Evolutionary conservation across 2,113 vertebrate species (phyloP), one percentile per base, ranked within the genome.

Genomic region (Micromys minutus): DNA sequence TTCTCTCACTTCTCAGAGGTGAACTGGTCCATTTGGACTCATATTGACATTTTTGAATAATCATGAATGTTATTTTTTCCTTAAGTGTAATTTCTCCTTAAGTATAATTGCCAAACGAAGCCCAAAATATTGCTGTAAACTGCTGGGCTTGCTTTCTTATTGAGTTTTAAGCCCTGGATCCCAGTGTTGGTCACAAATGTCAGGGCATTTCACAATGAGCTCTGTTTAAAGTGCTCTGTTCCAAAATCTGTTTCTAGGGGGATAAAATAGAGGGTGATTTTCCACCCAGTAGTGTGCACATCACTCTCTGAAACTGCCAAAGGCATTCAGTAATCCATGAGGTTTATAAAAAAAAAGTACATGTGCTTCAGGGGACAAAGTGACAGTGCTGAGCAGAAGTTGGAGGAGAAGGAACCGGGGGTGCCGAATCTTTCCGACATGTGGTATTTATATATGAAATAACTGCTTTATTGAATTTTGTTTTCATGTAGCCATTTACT

Each of bases 401-500:
- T 47, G 19, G 42, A 67, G 5, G 5, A 29, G 29, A 34, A 17
- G 61, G 9, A 47, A 22, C 50, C 50, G 31, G 61, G 29, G 61
- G 10, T 45, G 3, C 39, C 65, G 17, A 19, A 36, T 85, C 10
- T 67, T 34, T 67, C 34, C 31, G 67, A 85, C 22, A 67, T 31
- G 11, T 31, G 13, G 1, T 67, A 36, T 34, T 47, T 47, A 47
- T 36, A 16, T 61, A 42, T 52, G n/a, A n/a, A n/a, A n/a, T 93
- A 67, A 89, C 80, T 95, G 93, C 59, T 42, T 67, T 55, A 94
- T 72, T 90, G 69, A 96, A 89, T 95, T 87, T 89, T 94, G 12
- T 94, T 95, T 91, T 89, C 29, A 79, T 93, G 19, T 57, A 87
- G 72, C 75, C 61, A 94, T 89, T 87, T 95, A 39, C 91, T 94